Conservation (phyloP, 2,113 vertebrate genomes). For the Garra rufa region DNA sequence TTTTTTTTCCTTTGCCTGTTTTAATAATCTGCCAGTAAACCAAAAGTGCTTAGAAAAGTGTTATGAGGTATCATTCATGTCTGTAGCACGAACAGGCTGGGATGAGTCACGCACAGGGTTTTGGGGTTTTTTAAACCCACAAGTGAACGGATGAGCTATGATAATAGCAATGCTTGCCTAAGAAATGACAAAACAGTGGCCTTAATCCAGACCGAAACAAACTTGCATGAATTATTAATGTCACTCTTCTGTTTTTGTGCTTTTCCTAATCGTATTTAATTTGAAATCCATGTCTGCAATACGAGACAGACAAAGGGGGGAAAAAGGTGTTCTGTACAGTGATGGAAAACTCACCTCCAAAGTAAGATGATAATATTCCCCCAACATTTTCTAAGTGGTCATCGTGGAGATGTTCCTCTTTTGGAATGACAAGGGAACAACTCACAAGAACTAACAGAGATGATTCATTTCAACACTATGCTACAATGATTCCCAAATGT, state of each 20-base stretch:
- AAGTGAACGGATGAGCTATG: not conserved
- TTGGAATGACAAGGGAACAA: not conserved
- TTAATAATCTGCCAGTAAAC: not conserved
- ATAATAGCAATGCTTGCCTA: not conserved
- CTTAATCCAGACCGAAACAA: not conserved
- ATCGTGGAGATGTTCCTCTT: not conserved
- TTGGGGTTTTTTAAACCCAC: not conserved
- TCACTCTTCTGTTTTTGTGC: slow-evolving; percentile 43
- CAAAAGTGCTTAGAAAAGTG: not conserved
- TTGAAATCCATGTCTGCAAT: slow-evolving; percentile 45
- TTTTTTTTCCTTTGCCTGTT: not conserved
- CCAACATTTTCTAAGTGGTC: not conserved
- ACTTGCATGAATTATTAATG: slow-evolving; percentile 1
- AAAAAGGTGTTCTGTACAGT: slow-evolving; percentile 23
- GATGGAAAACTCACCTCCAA: slow-evolving; percentile 45
- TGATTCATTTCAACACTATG: slow-evolving; percentile 41
- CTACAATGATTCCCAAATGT: slow-evolving; percentile 3
- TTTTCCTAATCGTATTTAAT: slow-evolving; percentile 44
- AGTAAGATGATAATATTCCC: not conserved
- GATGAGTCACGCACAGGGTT: not conserved
- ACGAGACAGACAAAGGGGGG: not conserved
- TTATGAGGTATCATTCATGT: not conserved
- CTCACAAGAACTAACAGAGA: not conserved
- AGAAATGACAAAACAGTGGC: not conserved
- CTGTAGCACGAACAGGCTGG: not conserved